These are phyloP conservation scores for Podarcis cretensis DNA, from an alignment of 2,113 vertebrate genomes.

Conservation along the genomic window DNA sequence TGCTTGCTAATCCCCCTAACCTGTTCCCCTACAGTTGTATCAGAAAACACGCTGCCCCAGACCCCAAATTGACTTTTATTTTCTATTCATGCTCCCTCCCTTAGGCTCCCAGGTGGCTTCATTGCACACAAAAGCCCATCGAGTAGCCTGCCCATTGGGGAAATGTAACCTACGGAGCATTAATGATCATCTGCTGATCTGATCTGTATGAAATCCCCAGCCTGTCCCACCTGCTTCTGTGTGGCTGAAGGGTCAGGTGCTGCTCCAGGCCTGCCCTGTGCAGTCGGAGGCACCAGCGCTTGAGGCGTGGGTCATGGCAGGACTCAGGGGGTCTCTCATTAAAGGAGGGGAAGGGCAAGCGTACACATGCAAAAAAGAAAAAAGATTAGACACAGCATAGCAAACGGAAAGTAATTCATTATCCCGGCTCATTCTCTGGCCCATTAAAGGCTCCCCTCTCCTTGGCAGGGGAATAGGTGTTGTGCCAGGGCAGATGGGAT, in stretches of 20 bases:
- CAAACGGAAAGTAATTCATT: slow-evolving; percentile 20
- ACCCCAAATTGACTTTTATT: background rate
- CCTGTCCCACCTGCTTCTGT: background rate
- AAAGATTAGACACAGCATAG: background rate
- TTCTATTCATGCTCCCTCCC: background rate
- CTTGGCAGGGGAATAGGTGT: slow-evolving; percentile 19
- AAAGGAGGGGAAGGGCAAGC: background rate
- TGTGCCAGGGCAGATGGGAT: slow-evolving; percentile 62
- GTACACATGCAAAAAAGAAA: background rate
- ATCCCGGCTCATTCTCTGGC: slow-evolving; percentile 6
- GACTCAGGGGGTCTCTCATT: slow-evolving; percentile 18
- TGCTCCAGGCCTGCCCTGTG: slow-evolving; percentile 8
- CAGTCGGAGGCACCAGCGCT: background rate
- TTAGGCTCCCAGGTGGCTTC: fast-evolving
- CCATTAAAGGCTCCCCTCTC: slow-evolving; percentile 3
- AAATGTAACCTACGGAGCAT: background rate
- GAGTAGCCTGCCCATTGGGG: fast-evolving
- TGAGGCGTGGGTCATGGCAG: background rate
- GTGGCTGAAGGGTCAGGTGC: slow-evolving; percentile 15
- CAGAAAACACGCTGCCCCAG: fast-evolving
- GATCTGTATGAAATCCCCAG: fast-evolving
- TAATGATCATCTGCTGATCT: background rate
- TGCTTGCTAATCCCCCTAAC: background rate
- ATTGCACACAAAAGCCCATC: background rate
- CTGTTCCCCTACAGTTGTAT: background rate